These are phyloP conservation scores for Amblyornis subalaris DNA, from an alignment of 2,113 vertebrate species.

Conservation along the genomic window DNA sequence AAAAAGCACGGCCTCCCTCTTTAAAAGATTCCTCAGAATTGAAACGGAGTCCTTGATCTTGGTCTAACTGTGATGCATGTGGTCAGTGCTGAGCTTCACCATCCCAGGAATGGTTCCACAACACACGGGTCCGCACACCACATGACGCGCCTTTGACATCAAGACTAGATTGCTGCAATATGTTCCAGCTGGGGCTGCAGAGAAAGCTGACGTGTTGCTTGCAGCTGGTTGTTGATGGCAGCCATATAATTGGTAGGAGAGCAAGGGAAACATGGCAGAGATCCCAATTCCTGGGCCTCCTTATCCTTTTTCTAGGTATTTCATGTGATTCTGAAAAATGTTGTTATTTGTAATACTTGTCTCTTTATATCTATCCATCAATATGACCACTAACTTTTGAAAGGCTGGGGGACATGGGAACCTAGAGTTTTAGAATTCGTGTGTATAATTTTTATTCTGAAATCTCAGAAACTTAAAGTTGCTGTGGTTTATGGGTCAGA, in stretches of 20 bases:
- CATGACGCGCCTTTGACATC: fast-evolving
- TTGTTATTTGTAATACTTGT: neutral
- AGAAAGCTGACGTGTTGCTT: neutral
- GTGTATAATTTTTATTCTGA: neutral
- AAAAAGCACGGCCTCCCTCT: neutral
- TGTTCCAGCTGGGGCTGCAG: neutral
- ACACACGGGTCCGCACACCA: fast-evolving
- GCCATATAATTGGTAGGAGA: neutral
- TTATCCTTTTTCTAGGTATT: neutral
- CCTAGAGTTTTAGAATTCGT: neutral
- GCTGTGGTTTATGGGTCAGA: neutral
- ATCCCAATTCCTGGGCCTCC: neutral
- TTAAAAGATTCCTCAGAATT: neutral
- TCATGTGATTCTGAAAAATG: neutral
- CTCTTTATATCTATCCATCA: neutral
- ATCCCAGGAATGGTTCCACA: neutral
- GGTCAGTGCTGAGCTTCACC: neutral
- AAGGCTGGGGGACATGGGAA: neutral
- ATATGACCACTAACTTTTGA: neutral
- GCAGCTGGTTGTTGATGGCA: neutral
- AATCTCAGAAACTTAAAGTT: neutral
- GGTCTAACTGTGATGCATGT: neutral
- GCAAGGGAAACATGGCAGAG: neutral
- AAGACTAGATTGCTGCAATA: neutral
- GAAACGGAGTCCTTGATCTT: neutral